Evolutionary conservation across 2,888 invertebrate genomes (phyloP).

Genomic region (Phengaris alcon): DNA sequence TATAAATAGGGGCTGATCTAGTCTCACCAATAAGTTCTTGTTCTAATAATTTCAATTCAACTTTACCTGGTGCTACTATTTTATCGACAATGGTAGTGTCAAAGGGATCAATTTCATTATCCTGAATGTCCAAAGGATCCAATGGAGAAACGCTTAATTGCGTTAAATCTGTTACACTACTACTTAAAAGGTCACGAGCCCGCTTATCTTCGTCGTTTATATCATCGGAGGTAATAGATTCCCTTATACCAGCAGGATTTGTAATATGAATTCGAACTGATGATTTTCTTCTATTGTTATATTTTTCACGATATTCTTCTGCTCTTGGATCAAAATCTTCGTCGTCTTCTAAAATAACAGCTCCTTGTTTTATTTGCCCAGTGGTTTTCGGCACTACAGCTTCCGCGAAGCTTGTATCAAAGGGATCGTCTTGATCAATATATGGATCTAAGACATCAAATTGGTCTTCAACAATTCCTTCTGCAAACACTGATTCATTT

Average conservation of each 20-base stretch:
- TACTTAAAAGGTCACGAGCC: conserved; percentile 85
- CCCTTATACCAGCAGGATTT: conserved; percentile 80
- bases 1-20: conserved; percentile 49
- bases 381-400: conserved; percentile 81
- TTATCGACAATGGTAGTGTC: conserved; percentile 89
- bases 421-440: conserved; percentile 86
- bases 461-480: conserved; percentile 70
- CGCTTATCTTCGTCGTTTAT: conserved; percentile 62
- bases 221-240: conserved; percentile 78
- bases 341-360: conserved; percentile 67
- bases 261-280: conserved; percentile 81
- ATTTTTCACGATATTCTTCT: conserved; percentile 71
- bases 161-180: conserved; percentile 87
- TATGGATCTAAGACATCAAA: conserved; percentile 70
- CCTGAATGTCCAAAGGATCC: conserved; percentile 79
- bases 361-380: conserved; percentile 66
- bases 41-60: conserved; percentile 88
- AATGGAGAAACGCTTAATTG: conserved; percentile 84
- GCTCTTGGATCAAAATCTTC: conserved; percentile 83
- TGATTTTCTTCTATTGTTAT: conserved; percentile 71
- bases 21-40: conserved; percentile 83
- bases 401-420: conserved; percentile 91
- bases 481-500: conserved; percentile 68
- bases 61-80: conserved; percentile 86
- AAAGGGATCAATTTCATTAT: conserved; percentile 87